Conservation (phyloP, 2,888 invertebrate species). For the Epistrophe grossulariae region DNA sequence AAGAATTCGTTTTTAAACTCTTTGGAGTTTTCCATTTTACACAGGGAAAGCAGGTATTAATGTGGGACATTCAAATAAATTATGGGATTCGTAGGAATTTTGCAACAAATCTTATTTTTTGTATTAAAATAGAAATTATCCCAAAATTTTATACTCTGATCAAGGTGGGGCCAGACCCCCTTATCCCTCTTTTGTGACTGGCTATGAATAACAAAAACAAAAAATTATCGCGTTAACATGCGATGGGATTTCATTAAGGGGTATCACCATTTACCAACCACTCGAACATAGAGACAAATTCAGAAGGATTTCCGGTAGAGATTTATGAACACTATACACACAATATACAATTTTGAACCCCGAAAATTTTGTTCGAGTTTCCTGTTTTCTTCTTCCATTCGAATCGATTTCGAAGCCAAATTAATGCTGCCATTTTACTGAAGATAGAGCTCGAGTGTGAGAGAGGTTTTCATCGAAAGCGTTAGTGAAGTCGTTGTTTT, state of each 20-base stretch:
- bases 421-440: constrained; percentile 39
- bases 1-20: too few species aligned
- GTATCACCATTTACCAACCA: constrained; percentile 28
- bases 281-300: constrained; percentile 36
- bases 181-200: neutral
- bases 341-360: constrained; percentile 44
- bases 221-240: constrained; percentile 55
- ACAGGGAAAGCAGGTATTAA: too few species aligned
- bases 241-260: constrained; percentile 62
- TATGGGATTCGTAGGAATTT: too few species aligned
- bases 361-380: constrained; percentile 3
- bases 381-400: neutral
- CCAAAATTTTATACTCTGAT: neutral
- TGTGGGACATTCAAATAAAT: too few species aligned
- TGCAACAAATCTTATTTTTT: too few species aligned
- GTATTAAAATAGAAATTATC: too few species aligned
- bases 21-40: too few species aligned
- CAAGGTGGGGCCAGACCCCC: neutral
- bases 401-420: constrained; percentile 30
- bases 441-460: constrained; percentile 12
- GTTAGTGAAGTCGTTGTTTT: constrained; percentile 44
- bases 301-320: constrained; percentile 60
- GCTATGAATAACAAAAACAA: neutral
- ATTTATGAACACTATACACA: constrained; percentile 72
- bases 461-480: constrained; percentile 46